A percentile compares a stretch with the other conserved stretches of the same genome.
phyloP scores from a whole-genome alignment of 2,888 invertebrate species.

The Mythimna lalbum region DNA sequence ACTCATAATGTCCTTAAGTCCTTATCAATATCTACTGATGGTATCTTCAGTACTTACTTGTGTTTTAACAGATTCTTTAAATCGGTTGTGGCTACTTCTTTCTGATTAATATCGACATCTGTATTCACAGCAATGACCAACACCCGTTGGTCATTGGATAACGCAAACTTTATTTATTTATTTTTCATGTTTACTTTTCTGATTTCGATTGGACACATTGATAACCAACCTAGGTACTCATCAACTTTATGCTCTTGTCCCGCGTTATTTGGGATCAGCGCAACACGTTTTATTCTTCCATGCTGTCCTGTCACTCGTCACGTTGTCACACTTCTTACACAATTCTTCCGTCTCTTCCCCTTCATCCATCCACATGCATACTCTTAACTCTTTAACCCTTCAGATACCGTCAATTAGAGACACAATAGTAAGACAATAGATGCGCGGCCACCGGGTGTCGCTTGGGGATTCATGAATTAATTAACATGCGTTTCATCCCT shows the following conservation, averaged over 20 bases:
- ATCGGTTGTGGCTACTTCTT: neutral
- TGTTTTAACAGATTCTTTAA: slow-evolving; percentile 1
- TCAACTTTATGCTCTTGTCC: neutral
- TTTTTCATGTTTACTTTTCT: neutral
- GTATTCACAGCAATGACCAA: slow-evolving; percentile 4
- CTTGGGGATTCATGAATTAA: too few species aligned
- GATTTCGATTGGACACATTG: neutral
- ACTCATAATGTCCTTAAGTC: neutral
- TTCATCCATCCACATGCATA: too few species aligned
- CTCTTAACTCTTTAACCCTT: too few species aligned
- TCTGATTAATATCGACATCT: neutral
- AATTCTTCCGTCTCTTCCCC: too few species aligned
- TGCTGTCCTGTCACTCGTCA: too few species aligned
- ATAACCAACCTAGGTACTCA: neutral
- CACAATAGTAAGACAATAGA: too few species aligned
- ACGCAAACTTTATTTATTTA: neutral
- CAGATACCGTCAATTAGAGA: too few species aligned
- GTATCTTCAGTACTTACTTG: slow-evolving; percentile 7
- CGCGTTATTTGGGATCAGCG: too few species aligned
- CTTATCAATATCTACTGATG: slow-evolving; percentile 20
- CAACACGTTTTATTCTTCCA: too few species aligned
- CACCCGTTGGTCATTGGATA: neutral
- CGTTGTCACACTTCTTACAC: too few species aligned
- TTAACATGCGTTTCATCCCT: too few species aligned
- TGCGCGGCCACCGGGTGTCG: too few species aligned